A percentile compares a stretch with the other conserved stretches of the same genome.
Evolutionary conservation across 2,888 invertebrate genomes (phyloP).

Genomic region (Drosophila macrospina): DNA sequence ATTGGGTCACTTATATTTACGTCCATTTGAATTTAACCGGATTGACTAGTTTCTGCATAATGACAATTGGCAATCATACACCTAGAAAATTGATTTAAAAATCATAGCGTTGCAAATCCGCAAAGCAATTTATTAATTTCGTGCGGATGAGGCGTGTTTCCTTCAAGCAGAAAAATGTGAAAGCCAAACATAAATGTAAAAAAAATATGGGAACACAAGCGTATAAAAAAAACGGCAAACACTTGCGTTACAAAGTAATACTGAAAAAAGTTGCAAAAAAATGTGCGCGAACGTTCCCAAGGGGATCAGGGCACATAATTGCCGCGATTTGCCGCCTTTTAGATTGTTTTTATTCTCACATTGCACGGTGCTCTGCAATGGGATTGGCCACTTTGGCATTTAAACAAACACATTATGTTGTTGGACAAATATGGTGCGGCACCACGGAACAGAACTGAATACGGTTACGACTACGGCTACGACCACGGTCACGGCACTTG

Average conservation of each 20-base stretch:
- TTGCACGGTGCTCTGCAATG: slow-evolving; percentile 9
- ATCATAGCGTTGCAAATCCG: slow-evolving; percentile 47
- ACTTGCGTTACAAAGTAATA: slow-evolving; percentile 3
- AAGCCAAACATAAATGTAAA: not conserved
- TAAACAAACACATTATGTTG: slow-evolving; percentile 77
- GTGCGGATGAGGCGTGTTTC: not conserved
- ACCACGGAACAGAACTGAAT: slow-evolving; percentile 13
- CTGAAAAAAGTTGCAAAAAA: slow-evolving; percentile 8
- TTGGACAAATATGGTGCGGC: slow-evolving; percentile 65
- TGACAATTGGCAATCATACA: slow-evolving; percentile 5
- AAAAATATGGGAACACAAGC: not conserved
- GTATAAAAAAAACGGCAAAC: slow-evolving; percentile 1
- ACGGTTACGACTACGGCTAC: slow-evolving; percentile 14
- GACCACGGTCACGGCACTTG: slow-evolving; percentile 51
- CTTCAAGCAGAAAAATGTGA: not conserved
- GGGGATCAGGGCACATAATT: slow-evolving; percentile 66
- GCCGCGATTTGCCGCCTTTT: slow-evolving; percentile 78
- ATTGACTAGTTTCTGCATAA: not conserved
- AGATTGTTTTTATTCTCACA: slow-evolving; percentile 63
- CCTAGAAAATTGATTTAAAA: slow-evolving; percentile 51
- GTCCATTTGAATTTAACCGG: not conserved
- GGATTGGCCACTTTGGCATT: slow-evolving; percentile 55
- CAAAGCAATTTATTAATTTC: slow-evolving; percentile 54
- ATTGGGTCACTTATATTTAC: not conserved
- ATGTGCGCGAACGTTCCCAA: slow-evolving; percentile 40